Evolutionary conservation across 1,140 invertebrate genomes (phyloP).

Genomic region (Samia ricini): DNA sequence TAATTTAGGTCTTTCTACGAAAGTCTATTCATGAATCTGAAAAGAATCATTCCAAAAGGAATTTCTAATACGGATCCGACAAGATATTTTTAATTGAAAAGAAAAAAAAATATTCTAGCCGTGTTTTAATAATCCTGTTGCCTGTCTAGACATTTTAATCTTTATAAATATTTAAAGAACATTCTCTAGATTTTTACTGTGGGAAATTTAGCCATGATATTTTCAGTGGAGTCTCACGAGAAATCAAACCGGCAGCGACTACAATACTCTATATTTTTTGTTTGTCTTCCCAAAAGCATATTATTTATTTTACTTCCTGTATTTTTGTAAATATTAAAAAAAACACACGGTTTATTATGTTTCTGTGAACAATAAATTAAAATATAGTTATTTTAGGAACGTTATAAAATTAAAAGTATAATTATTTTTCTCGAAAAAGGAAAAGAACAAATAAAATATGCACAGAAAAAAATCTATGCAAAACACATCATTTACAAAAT

Average conservation of each 20-base stretch:
- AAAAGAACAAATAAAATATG: no score
- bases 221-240: slow-evolving; percentile 2
- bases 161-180: slow-evolving; percentile 10
- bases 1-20: not conserved
- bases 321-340: not conserved
- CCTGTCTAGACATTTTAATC: slow-evolving; percentile 21
- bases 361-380: no score
- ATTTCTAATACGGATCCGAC: not conserved
- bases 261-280: not conserved
- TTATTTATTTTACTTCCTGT: slow-evolving; percentile 3
- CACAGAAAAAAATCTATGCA: no score
- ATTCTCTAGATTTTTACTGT: not conserved
- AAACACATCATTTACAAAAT: no score
- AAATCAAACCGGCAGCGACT: slow-evolving; percentile 1
- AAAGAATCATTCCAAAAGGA: not conserved
- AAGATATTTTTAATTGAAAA: not conserved
- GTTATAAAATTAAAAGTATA: no score
- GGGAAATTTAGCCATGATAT: slow-evolving; percentile 1
- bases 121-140: slow-evolving; percentile 3
- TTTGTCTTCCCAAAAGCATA: slow-evolving; percentile 2
- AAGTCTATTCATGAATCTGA: not conserved
- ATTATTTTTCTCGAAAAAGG: no score
- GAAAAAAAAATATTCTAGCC: not conserved
- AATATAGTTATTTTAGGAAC: no score
- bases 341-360: not conserved